A percentile compares a stretch with the other conserved stretches of the same genome.
These are phyloP conservation scores for Bombyx huttoni DNA, from an alignment of 2,888 invertebrate species.

Conservation along the genomic window DNA sequence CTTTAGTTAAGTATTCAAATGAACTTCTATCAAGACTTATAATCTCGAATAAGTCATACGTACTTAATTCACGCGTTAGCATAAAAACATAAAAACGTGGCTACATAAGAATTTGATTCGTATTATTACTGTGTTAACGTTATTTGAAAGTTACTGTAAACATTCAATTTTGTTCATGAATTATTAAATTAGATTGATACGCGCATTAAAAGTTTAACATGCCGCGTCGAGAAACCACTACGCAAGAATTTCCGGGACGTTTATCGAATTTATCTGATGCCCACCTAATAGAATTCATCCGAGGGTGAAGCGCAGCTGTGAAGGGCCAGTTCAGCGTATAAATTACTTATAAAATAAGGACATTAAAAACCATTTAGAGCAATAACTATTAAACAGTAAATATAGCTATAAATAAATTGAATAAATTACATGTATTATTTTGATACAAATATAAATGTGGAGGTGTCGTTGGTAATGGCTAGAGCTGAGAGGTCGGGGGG, in stretches of 20 bases:
- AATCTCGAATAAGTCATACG: background rate
- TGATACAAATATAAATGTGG: conserved; percentile 56
- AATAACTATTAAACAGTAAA: conserved; percentile 55
- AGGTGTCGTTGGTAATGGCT: conserved; percentile 65
- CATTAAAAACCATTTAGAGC: conserved; percentile 69
- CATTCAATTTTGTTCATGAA: conserved; percentile 9
- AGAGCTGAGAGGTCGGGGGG: conserved; percentile 45
- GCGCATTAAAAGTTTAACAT: conserved; percentile 20
- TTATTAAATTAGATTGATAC: conserved; percentile 13
- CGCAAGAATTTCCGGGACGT: conserved; percentile 35
- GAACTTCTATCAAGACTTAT: background rate
- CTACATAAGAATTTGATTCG: background rate
- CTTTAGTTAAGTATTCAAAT: background rate
- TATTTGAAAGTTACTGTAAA: background rate
- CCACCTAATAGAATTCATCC: conserved; percentile 55
- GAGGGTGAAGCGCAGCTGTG: conserved; percentile 62
- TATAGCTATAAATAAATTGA: conserved; percentile 57
- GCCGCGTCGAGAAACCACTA: conserved; percentile 19
- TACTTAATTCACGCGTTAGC: too few species aligned
- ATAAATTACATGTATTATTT: conserved; percentile 61
- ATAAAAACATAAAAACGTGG: background rate
- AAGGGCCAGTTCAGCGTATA: conserved; percentile 37
- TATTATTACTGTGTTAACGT: background rate
- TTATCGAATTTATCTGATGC: conserved; percentile 42
- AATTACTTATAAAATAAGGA: conserved; percentile 63